Percentiles rank a stretch among this genome's conserved stretches.
Evolutionary conservation across 2,797 vertebrate species (phyloP).

Genomic region (Monodelphis domestica): DNA sequence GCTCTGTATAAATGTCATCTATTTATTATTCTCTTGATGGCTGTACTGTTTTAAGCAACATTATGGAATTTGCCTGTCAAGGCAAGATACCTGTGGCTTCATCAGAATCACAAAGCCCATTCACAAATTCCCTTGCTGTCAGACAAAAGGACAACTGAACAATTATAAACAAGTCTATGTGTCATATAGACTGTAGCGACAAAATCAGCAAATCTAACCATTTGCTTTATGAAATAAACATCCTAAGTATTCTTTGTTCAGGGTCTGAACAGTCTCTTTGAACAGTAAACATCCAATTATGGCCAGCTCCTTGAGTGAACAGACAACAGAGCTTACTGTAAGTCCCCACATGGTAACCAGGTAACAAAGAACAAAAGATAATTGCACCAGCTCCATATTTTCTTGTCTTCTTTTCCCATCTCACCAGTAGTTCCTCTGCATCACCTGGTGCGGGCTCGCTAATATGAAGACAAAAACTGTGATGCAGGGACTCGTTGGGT

Average conservation of each 20-base stretch:
- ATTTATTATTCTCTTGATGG: not conserved
- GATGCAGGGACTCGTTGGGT: not conserved
- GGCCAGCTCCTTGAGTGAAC: conserved; percentile 10
- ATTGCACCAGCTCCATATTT: conserved; percentile 31
- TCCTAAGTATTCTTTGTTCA: conserved; percentile 14
- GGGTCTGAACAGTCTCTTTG: fast-evolving
- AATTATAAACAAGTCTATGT: not conserved
- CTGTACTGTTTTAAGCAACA: not conserved
- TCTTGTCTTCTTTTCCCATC: conserved; percentile 44
- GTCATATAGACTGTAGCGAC: not conserved
- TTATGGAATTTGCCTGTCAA: not conserved
- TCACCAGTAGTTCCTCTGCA: not conserved
- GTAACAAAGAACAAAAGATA: not conserved
- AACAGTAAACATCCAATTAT: not conserved
- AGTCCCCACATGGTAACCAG: not conserved
- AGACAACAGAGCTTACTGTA: conserved; percentile 11
- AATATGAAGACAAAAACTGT: not conserved
- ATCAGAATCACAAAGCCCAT: not conserved
- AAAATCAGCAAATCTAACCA: not conserved
- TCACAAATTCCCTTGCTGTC: not conserved
- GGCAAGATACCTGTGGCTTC: not conserved
- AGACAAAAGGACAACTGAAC: not conserved
- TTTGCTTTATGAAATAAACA: not conserved
- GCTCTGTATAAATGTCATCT: not conserved
- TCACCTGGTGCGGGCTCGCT: not conserved